A percentile compares a stretch with the other conserved stretches of the same genome.
phyloP scores from a whole-genome alignment of 2,113 vertebrate genomes.

The Azemiops feae region DNA sequence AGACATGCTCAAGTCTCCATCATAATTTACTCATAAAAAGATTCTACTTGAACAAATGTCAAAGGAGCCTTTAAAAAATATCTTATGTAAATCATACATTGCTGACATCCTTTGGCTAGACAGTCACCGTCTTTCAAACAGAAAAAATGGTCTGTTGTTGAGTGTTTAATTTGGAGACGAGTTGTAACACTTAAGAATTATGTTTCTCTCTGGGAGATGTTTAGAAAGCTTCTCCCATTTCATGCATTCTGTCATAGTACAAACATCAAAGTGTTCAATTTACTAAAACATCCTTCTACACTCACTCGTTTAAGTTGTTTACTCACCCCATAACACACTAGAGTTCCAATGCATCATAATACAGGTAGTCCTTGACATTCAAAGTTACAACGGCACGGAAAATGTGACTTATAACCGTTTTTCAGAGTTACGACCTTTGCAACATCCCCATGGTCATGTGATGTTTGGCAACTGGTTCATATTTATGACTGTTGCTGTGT shows the following conservation, averaged over 20 bases:
- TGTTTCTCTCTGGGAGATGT: constrained; percentile 35
- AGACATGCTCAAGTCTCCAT: not conserved
- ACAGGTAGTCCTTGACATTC: not conserved
- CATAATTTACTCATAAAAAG: constrained; percentile 13
- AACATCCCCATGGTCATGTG: not conserved
- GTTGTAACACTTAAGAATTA: constrained; percentile 30
- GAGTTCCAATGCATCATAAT: not conserved
- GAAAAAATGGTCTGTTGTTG: constrained; percentile 13
- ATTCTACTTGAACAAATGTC: constrained; percentile 24
- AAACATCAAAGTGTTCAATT: constrained; percentile 19
- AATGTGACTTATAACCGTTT: not conserved
- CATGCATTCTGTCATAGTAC: not conserved
- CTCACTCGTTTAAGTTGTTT: constrained; percentile 11
- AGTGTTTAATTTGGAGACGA: constrained; percentile 15
- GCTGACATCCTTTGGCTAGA: constrained; percentile 16
- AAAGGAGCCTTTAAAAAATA: constrained; percentile 41
- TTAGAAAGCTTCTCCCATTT: constrained; percentile 37
- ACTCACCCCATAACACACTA: fast-evolving
- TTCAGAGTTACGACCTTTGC: not conserved
- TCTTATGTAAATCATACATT: not conserved
- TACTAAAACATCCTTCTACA: constrained; percentile 17
- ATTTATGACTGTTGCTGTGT: not conserved
- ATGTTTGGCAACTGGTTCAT: not conserved
- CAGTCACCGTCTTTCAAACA: constrained; percentile 22
- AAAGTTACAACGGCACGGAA: not conserved